These are phyloP conservation scores for Eutolmus rufibarbis DNA, from an alignment of 2,888 invertebrate species.

Conservation along the genomic window DNA sequence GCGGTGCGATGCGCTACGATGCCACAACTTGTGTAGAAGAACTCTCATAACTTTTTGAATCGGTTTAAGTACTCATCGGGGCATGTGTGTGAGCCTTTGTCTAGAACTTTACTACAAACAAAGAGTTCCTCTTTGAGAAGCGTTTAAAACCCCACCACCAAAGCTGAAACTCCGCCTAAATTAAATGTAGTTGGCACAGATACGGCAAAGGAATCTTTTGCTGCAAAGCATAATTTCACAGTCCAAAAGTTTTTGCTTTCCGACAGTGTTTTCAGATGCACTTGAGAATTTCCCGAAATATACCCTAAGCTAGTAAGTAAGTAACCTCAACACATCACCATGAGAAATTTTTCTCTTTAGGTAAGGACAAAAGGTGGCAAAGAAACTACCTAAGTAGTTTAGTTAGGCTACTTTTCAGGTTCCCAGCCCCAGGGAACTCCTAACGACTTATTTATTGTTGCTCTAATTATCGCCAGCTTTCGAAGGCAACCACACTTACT, in stretches of 20 bases:
- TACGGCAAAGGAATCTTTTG: not conserved
- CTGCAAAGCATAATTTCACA: not conserved
- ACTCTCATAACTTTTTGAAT: not conserved
- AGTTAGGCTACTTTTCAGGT: not conserved
- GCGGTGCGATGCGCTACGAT: not conserved
- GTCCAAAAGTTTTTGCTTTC: not conserved
- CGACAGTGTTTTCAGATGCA: not conserved
- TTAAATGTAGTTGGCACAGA: not conserved
- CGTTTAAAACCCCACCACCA: not conserved
- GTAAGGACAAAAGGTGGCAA: not conserved
- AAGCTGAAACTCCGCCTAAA: not conserved
- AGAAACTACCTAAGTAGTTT: not conserved
- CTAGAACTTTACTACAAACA: not conserved
- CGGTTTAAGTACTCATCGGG: not conserved
- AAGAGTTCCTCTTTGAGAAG: not conserved
- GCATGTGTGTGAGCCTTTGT: not conserved
- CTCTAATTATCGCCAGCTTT: not conserved
- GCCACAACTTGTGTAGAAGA: not conserved
- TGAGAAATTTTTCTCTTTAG: not conserved
- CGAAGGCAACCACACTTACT: not conserved
- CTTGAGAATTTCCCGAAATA: not conserved
- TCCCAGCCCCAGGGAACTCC: not conserved
- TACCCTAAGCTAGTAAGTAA: not conserved
- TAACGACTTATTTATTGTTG: not conserved
- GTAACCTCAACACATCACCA: not conserved